Evolutionary conservation across 2,797 vertebrate genomes (phyloP).

Genomic region (Sebastes cheni): DNA sequence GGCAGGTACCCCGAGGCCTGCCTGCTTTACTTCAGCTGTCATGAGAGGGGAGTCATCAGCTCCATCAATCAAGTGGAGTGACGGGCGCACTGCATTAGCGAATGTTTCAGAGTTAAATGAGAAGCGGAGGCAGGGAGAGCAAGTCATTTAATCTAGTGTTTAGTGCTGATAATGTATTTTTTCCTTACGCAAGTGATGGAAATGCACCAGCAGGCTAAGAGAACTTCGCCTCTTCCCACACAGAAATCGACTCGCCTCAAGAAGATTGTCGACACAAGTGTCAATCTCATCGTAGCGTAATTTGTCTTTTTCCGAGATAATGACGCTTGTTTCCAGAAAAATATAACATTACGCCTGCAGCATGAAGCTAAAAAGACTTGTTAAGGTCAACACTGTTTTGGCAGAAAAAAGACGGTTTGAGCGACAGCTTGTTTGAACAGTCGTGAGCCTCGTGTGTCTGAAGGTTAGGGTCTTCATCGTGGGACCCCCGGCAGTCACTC

Average conservation of each 20-base stretch:
- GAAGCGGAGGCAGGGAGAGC: slow-evolving; percentile 6
- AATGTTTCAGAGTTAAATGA: slow-evolving; percentile 45
- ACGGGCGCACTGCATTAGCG: slow-evolving; percentile 52
- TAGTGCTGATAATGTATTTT: slow-evolving; percentile 40
- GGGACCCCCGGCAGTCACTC: slow-evolving; percentile 51
- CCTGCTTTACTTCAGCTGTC: slow-evolving; percentile 49
- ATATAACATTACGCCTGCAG: slow-evolving; percentile 16
- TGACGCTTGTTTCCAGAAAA: neutral
- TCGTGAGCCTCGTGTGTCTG: slow-evolving; percentile 1
- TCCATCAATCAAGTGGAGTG: slow-evolving; percentile 63
- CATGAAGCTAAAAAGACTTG: neutral
- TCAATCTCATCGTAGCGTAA: neutral
- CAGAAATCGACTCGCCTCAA: neutral
- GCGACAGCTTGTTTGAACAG: slow-evolving; percentile 50
- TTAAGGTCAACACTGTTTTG: neutral
- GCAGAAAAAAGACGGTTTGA: slow-evolving; percentile 11
- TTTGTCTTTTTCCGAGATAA: slow-evolving; percentile 33
- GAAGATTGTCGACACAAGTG: neutral
- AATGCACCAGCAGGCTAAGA: slow-evolving; percentile 18
- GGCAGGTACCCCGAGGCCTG: slow-evolving; percentile 22
- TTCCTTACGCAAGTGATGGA: slow-evolving; percentile 20
- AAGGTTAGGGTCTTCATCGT: slow-evolving; percentile 36
- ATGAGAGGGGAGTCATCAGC: slow-evolving; percentile 30
- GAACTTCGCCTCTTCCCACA: slow-evolving; percentile 7
- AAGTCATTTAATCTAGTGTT: slow-evolving; percentile 39